A percentile compares a stretch with the other conserved stretches of the same genome.
Evolutionary conservation across 2,888 invertebrate genomes (phyloP).

Genomic region (Stomorhina lunata): DNA sequence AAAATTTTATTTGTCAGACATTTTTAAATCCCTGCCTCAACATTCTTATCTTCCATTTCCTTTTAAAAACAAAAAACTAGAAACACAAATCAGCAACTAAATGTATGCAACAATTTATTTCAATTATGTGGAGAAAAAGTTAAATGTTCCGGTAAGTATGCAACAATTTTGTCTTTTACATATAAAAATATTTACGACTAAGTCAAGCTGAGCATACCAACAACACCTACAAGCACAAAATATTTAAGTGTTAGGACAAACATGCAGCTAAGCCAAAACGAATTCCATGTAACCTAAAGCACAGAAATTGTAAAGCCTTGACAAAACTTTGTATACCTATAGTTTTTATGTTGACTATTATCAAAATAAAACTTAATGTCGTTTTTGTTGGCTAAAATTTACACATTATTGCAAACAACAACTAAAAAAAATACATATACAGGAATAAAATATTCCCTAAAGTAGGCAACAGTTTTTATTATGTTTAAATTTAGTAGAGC

Average conservation of each 20-base stretch:
- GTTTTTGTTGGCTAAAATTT: slow-evolving; percentile 9
- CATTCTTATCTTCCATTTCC: neutral
- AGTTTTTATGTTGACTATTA: neutral
- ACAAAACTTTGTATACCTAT: neutral
- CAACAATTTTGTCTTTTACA: slow-evolving; percentile 44
- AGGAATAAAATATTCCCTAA: slow-evolving; percentile 25
- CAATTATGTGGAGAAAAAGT: slow-evolving; percentile 14
- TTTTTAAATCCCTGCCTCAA: neutral
- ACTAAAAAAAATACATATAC: slow-evolving; percentile 23
- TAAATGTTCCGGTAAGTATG: slow-evolving; percentile 45
- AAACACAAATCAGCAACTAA: neutral
- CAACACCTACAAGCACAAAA: neutral
- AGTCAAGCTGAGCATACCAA: neutral
- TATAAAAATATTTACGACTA: neutral
- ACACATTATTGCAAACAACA: slow-evolving; percentile 12
- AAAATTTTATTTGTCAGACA: neutral
- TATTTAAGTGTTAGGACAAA: neutral
- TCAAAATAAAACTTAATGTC: slow-evolving; percentile 5
- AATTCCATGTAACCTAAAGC: neutral
- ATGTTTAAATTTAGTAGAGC: slow-evolving; percentile 5
- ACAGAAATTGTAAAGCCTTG: neutral
- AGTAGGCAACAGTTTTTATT: slow-evolving; percentile 40
- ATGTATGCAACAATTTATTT: slow-evolving; percentile 48
- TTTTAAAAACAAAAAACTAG: neutral
- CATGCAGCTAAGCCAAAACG: neutral